Conservation (phyloP, 1,140 invertebrate species). For the Hyles vespertilio region DNA sequence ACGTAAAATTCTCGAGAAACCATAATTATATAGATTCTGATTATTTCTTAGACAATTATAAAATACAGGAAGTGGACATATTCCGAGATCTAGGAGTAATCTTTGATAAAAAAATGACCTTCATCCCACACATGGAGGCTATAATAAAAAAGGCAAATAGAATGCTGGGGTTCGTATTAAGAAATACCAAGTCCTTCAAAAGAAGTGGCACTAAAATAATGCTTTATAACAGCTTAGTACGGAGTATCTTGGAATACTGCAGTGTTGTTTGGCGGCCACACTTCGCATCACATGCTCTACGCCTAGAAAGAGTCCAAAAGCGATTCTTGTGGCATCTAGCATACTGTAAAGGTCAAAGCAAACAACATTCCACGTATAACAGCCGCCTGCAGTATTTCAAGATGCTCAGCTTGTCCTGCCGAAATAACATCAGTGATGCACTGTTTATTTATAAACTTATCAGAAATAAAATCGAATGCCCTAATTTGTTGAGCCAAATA, state of each 20-base stretch:
- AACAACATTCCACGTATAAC: not conserved
- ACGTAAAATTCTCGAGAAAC: too few relatives aligned
- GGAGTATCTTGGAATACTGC: slow-evolving; percentile 1
- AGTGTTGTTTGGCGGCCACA: slow-evolving; percentile 9
- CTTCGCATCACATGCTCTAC: not conserved
- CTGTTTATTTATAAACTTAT: not conserved
- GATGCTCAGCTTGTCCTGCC: not conserved
- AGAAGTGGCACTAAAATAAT: too few relatives aligned
- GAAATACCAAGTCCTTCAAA: too few relatives aligned
- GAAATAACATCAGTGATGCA: not conserved
- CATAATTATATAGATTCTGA: too few relatives aligned
- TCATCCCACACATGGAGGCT: too few relatives aligned
- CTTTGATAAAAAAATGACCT: too few relatives aligned
- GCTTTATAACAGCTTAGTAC: not conserved
- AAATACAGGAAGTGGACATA: too few relatives aligned
- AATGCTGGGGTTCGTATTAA: too few relatives aligned
- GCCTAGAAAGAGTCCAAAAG: slow-evolving; percentile 4
- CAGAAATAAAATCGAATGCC: slow-evolving; percentile 4
- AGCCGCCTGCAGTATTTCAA: not conserved
- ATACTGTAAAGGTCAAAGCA: not conserved
- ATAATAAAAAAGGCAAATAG: too few relatives aligned
- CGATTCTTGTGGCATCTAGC: slow-evolving; percentile 6
- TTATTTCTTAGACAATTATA: too few relatives aligned
- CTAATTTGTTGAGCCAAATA: not conserved
- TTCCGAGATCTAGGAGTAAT: too few relatives aligned